These are phyloP conservation scores for Monomorium pharaonis DNA, from an alignment of 1,140 invertebrate species.

Conservation along the genomic window DNA sequence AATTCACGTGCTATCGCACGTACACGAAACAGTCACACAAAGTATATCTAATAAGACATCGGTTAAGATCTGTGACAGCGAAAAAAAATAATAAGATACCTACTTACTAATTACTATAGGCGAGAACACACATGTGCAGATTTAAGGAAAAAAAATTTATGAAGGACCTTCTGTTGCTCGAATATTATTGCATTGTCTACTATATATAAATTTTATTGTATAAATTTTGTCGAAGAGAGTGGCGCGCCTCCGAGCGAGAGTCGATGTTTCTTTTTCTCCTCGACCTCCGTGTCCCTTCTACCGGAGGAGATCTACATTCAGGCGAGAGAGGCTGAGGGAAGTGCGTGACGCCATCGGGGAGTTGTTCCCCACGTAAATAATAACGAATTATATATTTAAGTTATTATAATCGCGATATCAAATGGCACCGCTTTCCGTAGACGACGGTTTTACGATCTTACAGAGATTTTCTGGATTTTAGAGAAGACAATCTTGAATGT, in stretches of 20 bases:
- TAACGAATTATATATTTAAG: background rate
- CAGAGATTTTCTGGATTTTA: background rate
- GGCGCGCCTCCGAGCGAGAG: conserved; percentile 74
- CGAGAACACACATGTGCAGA: conserved; percentile 58
- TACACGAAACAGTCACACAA: conserved; percentile 40
- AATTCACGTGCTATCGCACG: conserved; percentile 17
- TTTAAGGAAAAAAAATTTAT: conserved; percentile 60
- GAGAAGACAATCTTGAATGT: background rate
- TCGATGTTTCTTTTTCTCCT: conserved; percentile 62
- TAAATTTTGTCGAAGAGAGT: conserved; percentile 76
- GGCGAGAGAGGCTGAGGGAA: background rate
- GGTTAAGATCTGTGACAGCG: conserved; percentile 76
- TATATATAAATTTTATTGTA: conserved; percentile 80
- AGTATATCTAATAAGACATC: conserved; percentile 73
- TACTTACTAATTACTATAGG: conserved; percentile 75
- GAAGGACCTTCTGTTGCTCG: conserved; percentile 77
- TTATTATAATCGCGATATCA: background rate
- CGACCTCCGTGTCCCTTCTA: background rate
- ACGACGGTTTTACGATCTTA: background rate
- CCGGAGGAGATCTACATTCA: conserved; percentile 14
- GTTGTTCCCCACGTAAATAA: background rate
- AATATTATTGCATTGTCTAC: conserved; percentile 78
- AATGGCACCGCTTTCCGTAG: background rate
- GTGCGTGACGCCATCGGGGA: background rate
- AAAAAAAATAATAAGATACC: conserved; percentile 72